Conservation (phyloP, 2,113 vertebrate species). For the Hyperopisus bebe region DNA sequence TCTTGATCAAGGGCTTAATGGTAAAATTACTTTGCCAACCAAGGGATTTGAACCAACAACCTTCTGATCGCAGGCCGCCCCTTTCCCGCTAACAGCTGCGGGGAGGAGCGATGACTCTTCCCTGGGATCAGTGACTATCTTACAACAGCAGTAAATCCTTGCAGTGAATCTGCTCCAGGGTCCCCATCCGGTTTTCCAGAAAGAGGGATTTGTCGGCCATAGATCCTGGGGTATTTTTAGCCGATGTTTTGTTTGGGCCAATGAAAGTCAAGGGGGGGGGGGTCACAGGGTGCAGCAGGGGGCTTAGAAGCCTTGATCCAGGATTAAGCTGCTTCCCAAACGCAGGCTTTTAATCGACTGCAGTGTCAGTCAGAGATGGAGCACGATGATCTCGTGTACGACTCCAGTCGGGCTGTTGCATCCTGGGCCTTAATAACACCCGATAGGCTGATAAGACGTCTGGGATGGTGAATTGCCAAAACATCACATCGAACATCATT, state of each 20-base stretch:
- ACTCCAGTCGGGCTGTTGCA: not conserved
- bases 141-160: not conserved
- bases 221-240: constrained; percentile 12
- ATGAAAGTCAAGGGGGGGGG: not conserved
- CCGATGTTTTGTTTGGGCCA: not conserved
- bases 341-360: not conserved
- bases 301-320: not conserved
- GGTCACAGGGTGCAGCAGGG: not conserved
- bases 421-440: not conserved
- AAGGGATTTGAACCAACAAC: not conserved
- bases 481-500: not conserved
- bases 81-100: not conserved
- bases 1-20: not conserved
- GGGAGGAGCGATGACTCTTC: not conserved
- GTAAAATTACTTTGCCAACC: not conserved
- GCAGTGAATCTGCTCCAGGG: not conserved
- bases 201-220: not conserved
- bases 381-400: not conserved
- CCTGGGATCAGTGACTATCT: not conserved
- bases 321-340: not conserved
- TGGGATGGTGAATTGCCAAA: not conserved
- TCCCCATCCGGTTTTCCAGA: not conserved
- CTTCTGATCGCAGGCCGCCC: not conserved
- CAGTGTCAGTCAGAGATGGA: not conserved
- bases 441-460: not conserved